phyloP scores from a whole-genome alignment of 2,888 invertebrate genomes.

The Tenthredo distinguenda region DNA sequence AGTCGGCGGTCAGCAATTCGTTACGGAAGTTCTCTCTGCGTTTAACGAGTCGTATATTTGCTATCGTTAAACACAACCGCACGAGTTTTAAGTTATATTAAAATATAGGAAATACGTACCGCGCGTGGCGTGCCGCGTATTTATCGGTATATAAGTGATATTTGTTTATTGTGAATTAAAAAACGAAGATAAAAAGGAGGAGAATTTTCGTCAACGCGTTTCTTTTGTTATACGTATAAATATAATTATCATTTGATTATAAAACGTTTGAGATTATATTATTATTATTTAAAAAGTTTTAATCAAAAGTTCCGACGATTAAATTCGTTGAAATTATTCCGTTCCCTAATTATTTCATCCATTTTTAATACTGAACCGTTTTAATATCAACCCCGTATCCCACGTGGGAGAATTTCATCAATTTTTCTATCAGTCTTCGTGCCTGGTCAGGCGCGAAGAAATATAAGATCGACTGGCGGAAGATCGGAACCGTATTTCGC shows the following conservation, averaged over 20 bases:
- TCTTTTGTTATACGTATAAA: background rate
- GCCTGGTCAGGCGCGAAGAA: slow-evolving; percentile 3
- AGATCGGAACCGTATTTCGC: slow-evolving; percentile 28
- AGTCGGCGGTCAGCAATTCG: background rate
- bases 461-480: slow-evolving; percentile 6
- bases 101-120: background rate
- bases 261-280: background rate
- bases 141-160: background rate
- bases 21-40: background rate
- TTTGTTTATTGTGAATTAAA: background rate
- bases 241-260: background rate
- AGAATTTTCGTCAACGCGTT: background rate
- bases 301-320: background rate
- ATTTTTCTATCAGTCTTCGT: background rate
- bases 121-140: background rate
- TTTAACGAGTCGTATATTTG: background rate
- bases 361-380: background rate
- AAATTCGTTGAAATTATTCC: background rate
- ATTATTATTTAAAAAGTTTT: background rate
- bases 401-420: slow-evolving; percentile 3
- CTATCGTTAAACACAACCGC: too few species aligned
- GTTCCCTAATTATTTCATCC: background rate
- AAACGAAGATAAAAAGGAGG: background rate
- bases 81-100: too few species aligned
- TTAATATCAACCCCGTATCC: background rate